Evolutionary conservation across 2,113 vertebrate species (phyloP), one percentile per base, ranked within the genome.

Genomic region (Cacatua alba): DNA sequence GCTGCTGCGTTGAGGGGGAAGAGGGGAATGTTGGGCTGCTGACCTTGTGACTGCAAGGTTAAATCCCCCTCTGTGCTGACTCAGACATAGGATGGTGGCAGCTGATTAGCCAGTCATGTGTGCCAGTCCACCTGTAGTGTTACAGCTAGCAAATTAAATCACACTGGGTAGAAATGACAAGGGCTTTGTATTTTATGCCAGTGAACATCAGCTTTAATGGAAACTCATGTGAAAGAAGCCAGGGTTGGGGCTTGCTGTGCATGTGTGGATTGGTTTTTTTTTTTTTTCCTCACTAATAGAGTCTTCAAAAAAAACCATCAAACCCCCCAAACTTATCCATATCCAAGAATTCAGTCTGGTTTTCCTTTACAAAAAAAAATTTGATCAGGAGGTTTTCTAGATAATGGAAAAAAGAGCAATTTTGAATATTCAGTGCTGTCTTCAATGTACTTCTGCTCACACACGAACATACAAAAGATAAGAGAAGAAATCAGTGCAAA

Each of bases 71-170:
- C 62, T 68, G 60, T 46, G 90, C 75, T 78, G 91, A 41, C 59
- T 87, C 86, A 53, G 86, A 39, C 24, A 2, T 14, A 94, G 82
- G 71, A 53, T 84, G 82, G 78, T 94, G 94, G 95, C 86, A 68
- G 86, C 83, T 86, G 81, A 80, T 91, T 49, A 82, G 35, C 43
- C 82, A 76, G 20, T 39, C 70, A 1, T 19, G 84, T 94, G 78
- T 95, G 90, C 93, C 80, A 28, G 23, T 94, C 93, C 94, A 95
- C 95, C 92, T 92, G 91, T 20, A 68, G 88, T 65, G 82, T 51
- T 52, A 25, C 51, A 88, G 79, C 82, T 28, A 69, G 67, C 33
- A 95, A 81, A 92, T 89, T 71, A 64, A 93, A 85, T 92, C 87
- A 46, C 69, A n/a, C 75, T 77, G 90, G 53, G 77, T 31, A 57